Conservation (phyloP, 2,797 vertebrate genomes). For the Lateolabrax maculatus region DNA sequence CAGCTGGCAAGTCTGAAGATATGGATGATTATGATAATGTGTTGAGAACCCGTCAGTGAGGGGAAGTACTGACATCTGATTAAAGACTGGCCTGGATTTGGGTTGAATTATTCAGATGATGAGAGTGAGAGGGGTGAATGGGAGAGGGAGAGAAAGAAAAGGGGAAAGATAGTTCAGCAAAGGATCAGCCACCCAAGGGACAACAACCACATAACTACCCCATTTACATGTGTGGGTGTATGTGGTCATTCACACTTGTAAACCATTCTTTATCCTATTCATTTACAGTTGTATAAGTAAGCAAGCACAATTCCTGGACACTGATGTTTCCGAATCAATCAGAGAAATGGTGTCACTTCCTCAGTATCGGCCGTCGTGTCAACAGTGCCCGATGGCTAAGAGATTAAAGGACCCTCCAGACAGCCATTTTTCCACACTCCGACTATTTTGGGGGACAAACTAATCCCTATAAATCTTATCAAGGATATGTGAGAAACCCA, state of each 20-base stretch:
- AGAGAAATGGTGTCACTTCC: slow-evolving; percentile 46
- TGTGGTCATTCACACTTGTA: slow-evolving; percentile 11
- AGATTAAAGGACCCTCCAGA: slow-evolving; percentile 77
- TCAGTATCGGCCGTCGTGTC: slow-evolving; percentile 55
- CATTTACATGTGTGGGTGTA: background rate
- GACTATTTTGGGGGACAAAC: slow-evolving; percentile 73
- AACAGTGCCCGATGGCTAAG: slow-evolving; percentile 64
- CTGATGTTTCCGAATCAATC: slow-evolving; percentile 41
- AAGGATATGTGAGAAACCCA: slow-evolving; percentile 78
- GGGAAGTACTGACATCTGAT: slow-evolving; percentile 71
- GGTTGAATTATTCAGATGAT: slow-evolving; percentile 78
- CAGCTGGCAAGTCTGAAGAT: slow-evolving; percentile 53
- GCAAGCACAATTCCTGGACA: slow-evolving; percentile 14
- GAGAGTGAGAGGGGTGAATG: background rate
- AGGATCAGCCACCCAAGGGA: slow-evolving; percentile 23
- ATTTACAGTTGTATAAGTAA: slow-evolving; percentile 22
- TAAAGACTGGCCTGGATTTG: slow-evolving; percentile 76
- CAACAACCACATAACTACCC: slow-evolving; percentile 3
- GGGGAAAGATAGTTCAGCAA: slow-evolving; percentile 19
- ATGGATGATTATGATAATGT: slow-evolving; percentile 77
- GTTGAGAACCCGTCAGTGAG: slow-evolving; percentile 55
- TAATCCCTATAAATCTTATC: slow-evolving; percentile 83
- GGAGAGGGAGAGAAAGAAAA: background rate
- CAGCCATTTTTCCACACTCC: slow-evolving; percentile 69
- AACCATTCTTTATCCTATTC: slow-evolving; percentile 2